Evolutionary conservation across 2,888 invertebrate species (phyloP).

Genomic region (Ectropis crepuscularia): DNA sequence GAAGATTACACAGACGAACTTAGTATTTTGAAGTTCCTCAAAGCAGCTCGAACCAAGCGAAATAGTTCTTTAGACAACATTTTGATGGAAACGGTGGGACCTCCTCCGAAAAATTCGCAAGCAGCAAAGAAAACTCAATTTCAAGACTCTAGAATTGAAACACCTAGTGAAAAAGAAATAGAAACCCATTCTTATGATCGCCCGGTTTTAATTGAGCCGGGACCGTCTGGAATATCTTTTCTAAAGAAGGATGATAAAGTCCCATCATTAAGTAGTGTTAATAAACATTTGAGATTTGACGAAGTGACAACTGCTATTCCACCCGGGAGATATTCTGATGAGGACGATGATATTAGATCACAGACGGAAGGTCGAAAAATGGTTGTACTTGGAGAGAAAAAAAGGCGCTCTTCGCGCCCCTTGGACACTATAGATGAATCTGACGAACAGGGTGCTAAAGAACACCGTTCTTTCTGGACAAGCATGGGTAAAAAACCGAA

Average conservation of each 20-base stretch:
- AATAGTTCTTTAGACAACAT: not conserved
- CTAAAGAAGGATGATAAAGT: slow-evolving; percentile 6
- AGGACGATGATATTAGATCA: slow-evolving; percentile 24
- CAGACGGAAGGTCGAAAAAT: slow-evolving; percentile 31
- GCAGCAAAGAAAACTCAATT: slow-evolving; percentile 1
- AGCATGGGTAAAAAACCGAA: slow-evolving; percentile 51
- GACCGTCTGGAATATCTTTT: slow-evolving; percentile 18
- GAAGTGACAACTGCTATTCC: slow-evolving; percentile 57
- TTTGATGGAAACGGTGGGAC: slow-evolving; percentile 34
- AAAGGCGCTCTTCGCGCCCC: slow-evolving; percentile 29
- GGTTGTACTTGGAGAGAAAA: slow-evolving; percentile 30
- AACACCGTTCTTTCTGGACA: slow-evolving; percentile 63
- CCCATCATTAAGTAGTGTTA: slow-evolving; percentile 14
- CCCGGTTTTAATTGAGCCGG: slow-evolving; percentile 16
- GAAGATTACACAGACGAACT: slow-evolving; percentile 53
- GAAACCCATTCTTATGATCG: slow-evolving; percentile 51
- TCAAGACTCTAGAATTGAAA: slow-evolving; percentile 5
- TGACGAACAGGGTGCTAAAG: slow-evolving; percentile 48
- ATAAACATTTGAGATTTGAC: slow-evolving; percentile 65
- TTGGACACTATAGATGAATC: slow-evolving; percentile 42
- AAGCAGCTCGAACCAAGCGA: slow-evolving; percentile 43
- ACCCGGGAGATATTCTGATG: slow-evolving; percentile 35
- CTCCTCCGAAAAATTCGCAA: slow-evolving; percentile 22
- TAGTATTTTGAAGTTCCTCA: slow-evolving; percentile 59
- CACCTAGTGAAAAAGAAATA: slow-evolving; percentile 55